Evolutionary conservation across 2,888 invertebrate genomes (phyloP).

Genomic region (Halictus ligatus): DNA sequence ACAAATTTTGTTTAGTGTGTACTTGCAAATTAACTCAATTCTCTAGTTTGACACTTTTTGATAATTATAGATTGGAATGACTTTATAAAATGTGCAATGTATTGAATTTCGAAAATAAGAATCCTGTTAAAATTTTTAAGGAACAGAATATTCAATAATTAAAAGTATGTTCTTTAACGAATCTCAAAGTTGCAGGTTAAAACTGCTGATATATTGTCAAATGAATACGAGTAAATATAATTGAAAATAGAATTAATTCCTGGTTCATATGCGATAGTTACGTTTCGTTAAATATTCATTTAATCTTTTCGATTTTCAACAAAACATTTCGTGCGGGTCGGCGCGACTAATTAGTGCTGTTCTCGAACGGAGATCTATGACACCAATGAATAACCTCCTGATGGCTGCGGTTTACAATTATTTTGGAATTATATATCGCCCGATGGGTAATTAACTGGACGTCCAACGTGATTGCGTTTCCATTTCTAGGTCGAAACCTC

Average conservation of each 20-base stretch:
- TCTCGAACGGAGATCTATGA: slow-evolving; percentile 20
- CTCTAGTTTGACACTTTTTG: too few species aligned
- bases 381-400: slow-evolving; percentile 20
- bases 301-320: background rate
- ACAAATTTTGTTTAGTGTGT: background rate
- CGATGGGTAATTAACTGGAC: slow-evolving; percentile 51
- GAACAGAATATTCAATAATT: background rate
- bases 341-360: slow-evolving; percentile 28
- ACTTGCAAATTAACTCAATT: too few species aligned
- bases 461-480: slow-evolving; percentile 43
- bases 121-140: background rate
- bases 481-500: slow-evolving; percentile 39
- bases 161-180: background rate
- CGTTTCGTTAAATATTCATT: background rate
- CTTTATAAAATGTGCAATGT: background rate
- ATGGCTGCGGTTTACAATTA: slow-evolving; percentile 45
- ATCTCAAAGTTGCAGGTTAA: background rate
- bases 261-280: background rate
- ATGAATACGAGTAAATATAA: background rate
- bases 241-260: background rate
- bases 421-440: slow-evolving; percentile 38
- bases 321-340: background rate
- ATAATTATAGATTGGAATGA: background rate
- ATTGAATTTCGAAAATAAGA: background rate
- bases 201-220: background rate